Percentiles rank a stretch among this genome's conserved stretches.
These are phyloP conservation scores for Andrena flavipes DNA, from an alignment of 2,888 invertebrate genomes.

Conservation along the genomic window DNA sequence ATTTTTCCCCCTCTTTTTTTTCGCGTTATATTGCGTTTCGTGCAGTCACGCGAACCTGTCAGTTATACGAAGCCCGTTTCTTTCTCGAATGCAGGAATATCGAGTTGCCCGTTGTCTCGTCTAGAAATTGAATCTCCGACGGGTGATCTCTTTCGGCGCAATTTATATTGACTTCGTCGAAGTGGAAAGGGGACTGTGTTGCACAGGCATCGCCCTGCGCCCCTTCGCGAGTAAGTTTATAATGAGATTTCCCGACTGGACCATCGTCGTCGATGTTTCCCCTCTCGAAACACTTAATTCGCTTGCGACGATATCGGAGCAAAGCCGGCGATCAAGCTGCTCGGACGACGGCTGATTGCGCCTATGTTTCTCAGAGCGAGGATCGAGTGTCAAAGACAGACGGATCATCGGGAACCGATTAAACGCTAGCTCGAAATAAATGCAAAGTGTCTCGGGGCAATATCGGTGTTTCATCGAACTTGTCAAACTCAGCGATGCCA, in stretches of 20 bases:
- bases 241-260: conserved; percentile 54
- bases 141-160: conserved; percentile 57
- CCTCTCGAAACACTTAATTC: conserved; percentile 27
- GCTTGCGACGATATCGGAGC: conserved; percentile 4
- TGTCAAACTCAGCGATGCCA: conserved; percentile 16
- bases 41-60: conserved; percentile 43
- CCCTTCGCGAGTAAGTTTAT: conserved; percentile 44
- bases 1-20: background rate
- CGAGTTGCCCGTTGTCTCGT: conserved; percentile 54
- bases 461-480: conserved; percentile 34
- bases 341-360: conserved; percentile 18
- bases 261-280: conserved; percentile 12
- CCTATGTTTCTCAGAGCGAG: background rate
- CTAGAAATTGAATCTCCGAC: conserved; percentile 62
- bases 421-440: conserved; percentile 21
- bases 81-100: conserved; percentile 41
- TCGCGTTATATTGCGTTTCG: conserved; percentile 27
- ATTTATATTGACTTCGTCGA: conserved; percentile 58
- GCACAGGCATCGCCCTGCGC: background rate
- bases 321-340: conserved; percentile 23
- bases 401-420: conserved; percentile 43
- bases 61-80: conserved; percentile 32
- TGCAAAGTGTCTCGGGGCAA: conserved; percentile 9
- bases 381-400: conserved; percentile 31
- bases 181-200: conserved; percentile 24